Base-by-base conservation (phyloP, 2,113 vertebrate genomes). In the Pseudopipra pipra region DNA sequence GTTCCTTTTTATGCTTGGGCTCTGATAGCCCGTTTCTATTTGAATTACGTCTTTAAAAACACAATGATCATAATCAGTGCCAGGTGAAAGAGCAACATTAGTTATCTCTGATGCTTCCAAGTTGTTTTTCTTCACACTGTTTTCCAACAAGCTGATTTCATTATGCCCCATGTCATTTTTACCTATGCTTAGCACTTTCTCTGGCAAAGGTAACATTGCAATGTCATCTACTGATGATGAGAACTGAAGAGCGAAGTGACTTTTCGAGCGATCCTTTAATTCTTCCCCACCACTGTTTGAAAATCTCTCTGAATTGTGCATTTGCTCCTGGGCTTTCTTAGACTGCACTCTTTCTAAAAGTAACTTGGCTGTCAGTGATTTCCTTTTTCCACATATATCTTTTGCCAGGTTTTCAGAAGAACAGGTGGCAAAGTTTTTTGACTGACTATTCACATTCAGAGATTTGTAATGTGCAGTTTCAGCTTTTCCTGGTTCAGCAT, bases 151-250 rank as follows among this genome's bases (percentile, higher is more conserved):
- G 78, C 33, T 44, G 51, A 74, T 94, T 93, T 96, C 97, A 73
- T 95, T 96, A 76, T 95, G 97, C 47, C 72, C 96, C 8, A 61
- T 91, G 79, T 96, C 96, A 88, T 93, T 98, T 96, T 98, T 96
- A 88, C 74, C 70, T 18, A 96, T 90, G 14, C 94, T 97, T 91
- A 98, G 97, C 43, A 95, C 93, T 95, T 99, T 98, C 39, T 98
- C 98, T 66, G 98, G 98, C 74, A 98, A 96, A 79, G 98, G 97
- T 68, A 98, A 91, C 61, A 79, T 85, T 80, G 97, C 56, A 67
- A 71, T 92, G 44, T 96, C 96, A 47, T 71, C 88, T 74, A 63
- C 52, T 2, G 91, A 73, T 41, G 96, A 70, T 30, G 90, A 54
- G 68, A 95, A 94, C 14, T 94, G 91, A 93, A 97, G 43, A 37